phyloP scores from a whole-genome alignment of 2,888 invertebrate species.

The Noctua pronuba region DNA sequence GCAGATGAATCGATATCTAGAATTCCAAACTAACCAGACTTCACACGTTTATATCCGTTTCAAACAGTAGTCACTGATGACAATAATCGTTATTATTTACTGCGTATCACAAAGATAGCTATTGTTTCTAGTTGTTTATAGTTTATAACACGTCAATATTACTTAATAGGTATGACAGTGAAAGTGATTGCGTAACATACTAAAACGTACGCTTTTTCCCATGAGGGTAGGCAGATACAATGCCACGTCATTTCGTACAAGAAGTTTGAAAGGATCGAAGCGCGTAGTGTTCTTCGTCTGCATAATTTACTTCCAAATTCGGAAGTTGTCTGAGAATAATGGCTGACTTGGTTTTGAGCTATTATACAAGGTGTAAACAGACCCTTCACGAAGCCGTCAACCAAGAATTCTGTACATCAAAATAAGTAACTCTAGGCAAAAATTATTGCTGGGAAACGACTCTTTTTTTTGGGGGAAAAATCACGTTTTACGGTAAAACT shows the following conservation, averaged over 20 bases:
- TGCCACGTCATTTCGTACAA: background rate
- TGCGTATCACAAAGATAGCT: constrained; percentile 24
- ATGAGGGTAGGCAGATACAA: background rate
- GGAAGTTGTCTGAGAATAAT: background rate
- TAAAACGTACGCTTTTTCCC: background rate
- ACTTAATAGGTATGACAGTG: background rate
- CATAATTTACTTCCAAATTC: background rate
- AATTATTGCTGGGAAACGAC: too few relatives aligned
- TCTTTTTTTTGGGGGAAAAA: too few relatives aligned
- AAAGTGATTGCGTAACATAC: constrained; percentile 16
- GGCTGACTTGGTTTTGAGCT: background rate
- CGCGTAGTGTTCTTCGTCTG: background rate
- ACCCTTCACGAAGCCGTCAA: too few relatives aligned
- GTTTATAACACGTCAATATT: background rate
- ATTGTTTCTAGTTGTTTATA: constrained; percentile 30
- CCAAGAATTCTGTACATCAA: too few relatives aligned
- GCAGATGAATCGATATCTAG: background rate
- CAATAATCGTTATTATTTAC: constrained; percentile 28
- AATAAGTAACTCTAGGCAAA: too few relatives aligned
- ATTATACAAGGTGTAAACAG: background rate
- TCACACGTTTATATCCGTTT: background rate
- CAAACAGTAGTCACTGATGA: background rate
- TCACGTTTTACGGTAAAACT: too few relatives aligned
- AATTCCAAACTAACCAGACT: background rate
- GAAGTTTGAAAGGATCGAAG: background rate